A percentile compares a stretch with the other conserved stretches of the same genome.
Evolutionary conservation across 1,140 invertebrate species (phyloP).

Genomic region (Rhagoletis zephyria): DNA sequence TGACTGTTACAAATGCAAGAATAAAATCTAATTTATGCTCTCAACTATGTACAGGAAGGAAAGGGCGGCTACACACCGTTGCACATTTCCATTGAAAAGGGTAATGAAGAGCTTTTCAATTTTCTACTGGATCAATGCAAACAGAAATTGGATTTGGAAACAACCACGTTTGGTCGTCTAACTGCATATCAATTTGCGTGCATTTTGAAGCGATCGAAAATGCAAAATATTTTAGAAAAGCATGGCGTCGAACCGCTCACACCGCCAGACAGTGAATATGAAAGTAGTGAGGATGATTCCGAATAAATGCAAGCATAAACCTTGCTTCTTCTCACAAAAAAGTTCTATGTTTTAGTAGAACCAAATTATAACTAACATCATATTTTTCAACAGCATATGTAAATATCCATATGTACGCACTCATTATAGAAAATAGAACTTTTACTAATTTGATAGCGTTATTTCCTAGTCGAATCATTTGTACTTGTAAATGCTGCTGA

Average conservation of each 20-base stretch:
- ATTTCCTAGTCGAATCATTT: not conserved
- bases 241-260: constrained; percentile 73
- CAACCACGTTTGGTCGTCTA: constrained; percentile 78
- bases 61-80: constrained; percentile 85
- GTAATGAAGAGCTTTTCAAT: constrained; percentile 78
- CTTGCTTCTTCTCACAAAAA: not conserved
- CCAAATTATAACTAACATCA: not conserved
- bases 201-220: constrained; percentile 66
- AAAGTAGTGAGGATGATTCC: constrained; percentile 73
- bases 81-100: constrained; percentile 84
- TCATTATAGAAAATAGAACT: not conserved
- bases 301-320: constrained; percentile 60
- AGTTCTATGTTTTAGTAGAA: constrained; percentile 41
- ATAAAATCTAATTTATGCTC: not conserved
- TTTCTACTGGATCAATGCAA: constrained; percentile 80
- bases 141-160: constrained; percentile 74
- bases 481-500: not conserved
- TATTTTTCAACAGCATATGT: not conserved
- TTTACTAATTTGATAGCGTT: not conserved
- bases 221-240: constrained; percentile 74
- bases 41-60: constrained; percentile 76
- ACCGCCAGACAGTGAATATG: constrained; percentile 73
- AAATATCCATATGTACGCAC: not conserved
- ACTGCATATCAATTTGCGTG: constrained; percentile 80
- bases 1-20: not conserved